Evolutionary conservation across 2,797 vertebrate species (phyloP).

Genomic region (Eleutherodactylus coqui): DNA sequence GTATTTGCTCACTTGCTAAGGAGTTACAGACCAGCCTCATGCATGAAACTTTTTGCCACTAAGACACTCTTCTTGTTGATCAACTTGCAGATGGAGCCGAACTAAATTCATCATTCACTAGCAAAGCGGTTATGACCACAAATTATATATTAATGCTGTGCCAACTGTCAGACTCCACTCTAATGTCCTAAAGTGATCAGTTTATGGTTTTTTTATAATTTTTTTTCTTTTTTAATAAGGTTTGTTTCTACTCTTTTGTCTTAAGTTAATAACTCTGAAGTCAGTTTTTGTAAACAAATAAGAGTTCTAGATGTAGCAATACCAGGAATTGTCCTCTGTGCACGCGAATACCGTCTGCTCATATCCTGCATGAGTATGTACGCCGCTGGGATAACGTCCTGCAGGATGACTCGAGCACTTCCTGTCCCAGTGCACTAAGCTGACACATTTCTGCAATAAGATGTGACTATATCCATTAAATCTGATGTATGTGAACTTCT

Average conservation of each 20-base stretch:
- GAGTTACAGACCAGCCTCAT: neutral
- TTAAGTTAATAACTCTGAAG: neutral
- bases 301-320: neutral
- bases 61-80: neutral
- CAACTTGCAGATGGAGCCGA: conserved; percentile 11
- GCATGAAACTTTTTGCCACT: neutral
- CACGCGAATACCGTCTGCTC: neutral
- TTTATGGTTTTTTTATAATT: neutral
- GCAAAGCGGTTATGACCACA: neutral
- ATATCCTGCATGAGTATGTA: neutral
- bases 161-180: neutral
- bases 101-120: neutral
- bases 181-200: neutral
- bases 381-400: neutral
- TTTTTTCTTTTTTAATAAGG: neutral
- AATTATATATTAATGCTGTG: neutral
- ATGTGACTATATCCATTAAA: neutral
- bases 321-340: neutral
- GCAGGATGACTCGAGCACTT: neutral
- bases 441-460: neutral
- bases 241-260: neutral
- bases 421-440: neutral
- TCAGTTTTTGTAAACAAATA: neutral
- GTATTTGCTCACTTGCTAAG: too few relatives aligned
- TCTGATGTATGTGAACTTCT: neutral